These are phyloP conservation scores for Erythrolamprus reginae DNA, from an alignment of 2,113 vertebrate genomes.

Conservation along the genomic window DNA sequence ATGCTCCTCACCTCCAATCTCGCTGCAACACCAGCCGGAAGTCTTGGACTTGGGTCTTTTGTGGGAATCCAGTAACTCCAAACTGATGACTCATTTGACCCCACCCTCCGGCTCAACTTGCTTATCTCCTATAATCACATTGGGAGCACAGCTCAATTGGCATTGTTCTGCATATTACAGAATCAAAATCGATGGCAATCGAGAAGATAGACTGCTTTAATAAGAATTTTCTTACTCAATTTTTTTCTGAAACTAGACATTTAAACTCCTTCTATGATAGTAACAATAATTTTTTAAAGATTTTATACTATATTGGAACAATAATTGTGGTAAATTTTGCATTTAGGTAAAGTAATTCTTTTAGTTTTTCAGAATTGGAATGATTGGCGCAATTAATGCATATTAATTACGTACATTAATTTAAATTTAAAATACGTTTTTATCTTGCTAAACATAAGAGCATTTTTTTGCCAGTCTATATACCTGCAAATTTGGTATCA, in stretches of 20 bases:
- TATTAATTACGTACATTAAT: background rate
- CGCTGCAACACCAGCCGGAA: too few species aligned
- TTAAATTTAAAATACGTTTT: background rate
- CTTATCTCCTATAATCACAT: background rate
- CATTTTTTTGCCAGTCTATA: too few species aligned
- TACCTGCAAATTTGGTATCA: background rate
- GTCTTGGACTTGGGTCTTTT: background rate
- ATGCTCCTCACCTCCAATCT: too few species aligned
- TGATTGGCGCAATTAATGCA: background rate
- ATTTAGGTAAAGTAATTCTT: background rate
- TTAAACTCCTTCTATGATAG: background rate
- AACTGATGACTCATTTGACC: background rate
- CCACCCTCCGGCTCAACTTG: background rate
- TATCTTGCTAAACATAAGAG: background rate
- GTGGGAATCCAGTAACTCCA: background rate
- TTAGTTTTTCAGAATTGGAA: background rate
- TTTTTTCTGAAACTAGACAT: background rate
- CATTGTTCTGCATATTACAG: background rate
- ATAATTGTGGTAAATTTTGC: background rate
- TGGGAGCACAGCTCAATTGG: background rate
- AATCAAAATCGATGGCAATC: background rate
- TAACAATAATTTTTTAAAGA: background rate
- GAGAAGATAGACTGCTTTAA: background rate
- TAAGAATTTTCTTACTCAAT: background rate
- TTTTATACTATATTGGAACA: background rate